phyloP scores from a whole-genome alignment of 2,113 vertebrate species.

The Solenodon paradoxus region DNA sequence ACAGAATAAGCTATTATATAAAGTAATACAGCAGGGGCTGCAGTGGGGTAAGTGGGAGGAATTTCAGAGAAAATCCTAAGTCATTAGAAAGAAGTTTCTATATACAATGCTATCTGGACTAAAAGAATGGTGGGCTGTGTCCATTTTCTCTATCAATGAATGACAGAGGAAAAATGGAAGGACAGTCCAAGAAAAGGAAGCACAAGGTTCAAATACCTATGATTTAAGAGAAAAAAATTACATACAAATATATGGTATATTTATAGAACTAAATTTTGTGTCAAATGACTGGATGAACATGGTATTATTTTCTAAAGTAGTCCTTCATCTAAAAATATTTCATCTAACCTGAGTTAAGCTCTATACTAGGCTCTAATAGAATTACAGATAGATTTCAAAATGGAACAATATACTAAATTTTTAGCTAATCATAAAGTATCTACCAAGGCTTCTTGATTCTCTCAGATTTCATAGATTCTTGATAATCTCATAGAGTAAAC shows the following conservation, averaged over 20 bases:
- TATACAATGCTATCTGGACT: neutral
- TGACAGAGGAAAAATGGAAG: neutral
- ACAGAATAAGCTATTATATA: neutral
- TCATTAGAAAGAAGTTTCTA: neutral
- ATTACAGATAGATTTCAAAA: neutral
- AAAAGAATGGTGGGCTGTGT: too few species aligned
- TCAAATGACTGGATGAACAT: neutral
- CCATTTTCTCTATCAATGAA: too few species aligned
- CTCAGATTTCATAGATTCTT: neutral
- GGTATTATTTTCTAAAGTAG: neutral
- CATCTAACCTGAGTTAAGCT: neutral
- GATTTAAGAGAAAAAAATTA: neutral
- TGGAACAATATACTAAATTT: neutral
- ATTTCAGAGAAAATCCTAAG: neutral
- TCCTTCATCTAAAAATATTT: neutral
- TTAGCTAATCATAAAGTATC: neutral
- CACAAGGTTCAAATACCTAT: neutral
- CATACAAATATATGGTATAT: neutral
- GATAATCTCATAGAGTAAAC: too few species aligned
- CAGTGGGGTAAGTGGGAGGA: neutral
- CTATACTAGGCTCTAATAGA: neutral
- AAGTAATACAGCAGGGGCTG: neutral
- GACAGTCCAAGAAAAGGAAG: neutral
- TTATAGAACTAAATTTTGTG: neutral
- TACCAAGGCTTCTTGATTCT: neutral